Evolutionary conservation across 1,140 invertebrate genomes (phyloP).

Genomic region (Leptonema lineaticorne): DNA sequence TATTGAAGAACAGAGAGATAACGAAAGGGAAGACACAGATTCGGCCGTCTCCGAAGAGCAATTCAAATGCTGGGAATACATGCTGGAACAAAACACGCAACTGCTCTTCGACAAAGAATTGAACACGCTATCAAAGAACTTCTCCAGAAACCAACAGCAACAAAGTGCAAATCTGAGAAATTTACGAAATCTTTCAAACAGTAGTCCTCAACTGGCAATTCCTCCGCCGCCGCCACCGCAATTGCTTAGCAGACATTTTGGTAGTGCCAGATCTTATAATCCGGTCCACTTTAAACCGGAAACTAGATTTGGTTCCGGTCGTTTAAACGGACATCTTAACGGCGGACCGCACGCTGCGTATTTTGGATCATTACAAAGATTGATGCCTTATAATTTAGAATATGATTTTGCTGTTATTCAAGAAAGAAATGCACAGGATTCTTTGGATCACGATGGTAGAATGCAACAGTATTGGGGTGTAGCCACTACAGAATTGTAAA

Average conservation of each 20-base stretch:
- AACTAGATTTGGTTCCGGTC: slow-evolving; percentile 52
- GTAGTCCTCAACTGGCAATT: slow-evolving; percentile 60
- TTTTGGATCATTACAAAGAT: slow-evolving; percentile 77
- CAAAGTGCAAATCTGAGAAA: slow-evolving; percentile 52
- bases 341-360: slow-evolving; percentile 82
- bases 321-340: slow-evolving; percentile 56
- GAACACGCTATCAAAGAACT: slow-evolving; percentile 73
- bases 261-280: slow-evolving; percentile 70
- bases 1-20: slow-evolving; percentile 59
- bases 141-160: slow-evolving; percentile 53
- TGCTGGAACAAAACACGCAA: slow-evolving; percentile 88
- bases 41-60: slow-evolving; percentile 75
- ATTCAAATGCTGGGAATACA: slow-evolving; percentile 90
- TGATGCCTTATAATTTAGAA: slow-evolving; percentile 83
- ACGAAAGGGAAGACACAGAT: slow-evolving; percentile 65
- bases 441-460: slow-evolving; percentile 72
- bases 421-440: slow-evolving; percentile 68
- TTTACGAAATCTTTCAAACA: slow-evolving; percentile 56
- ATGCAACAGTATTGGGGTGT: slow-evolving; percentile 89
- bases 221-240: slow-evolving; percentile 53
- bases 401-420: slow-evolving; percentile 82
- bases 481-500: slow-evolving; percentile 76
- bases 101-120: slow-evolving; percentile 84
- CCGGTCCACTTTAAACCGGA: slow-evolving; percentile 52
- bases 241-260: slow-evolving; percentile 74